Percentiles rank a stretch among this genome's conserved stretches.
Conservation (phyloP, 2,797 vertebrate species). For the Moxostoma hubbsi region DNA sequence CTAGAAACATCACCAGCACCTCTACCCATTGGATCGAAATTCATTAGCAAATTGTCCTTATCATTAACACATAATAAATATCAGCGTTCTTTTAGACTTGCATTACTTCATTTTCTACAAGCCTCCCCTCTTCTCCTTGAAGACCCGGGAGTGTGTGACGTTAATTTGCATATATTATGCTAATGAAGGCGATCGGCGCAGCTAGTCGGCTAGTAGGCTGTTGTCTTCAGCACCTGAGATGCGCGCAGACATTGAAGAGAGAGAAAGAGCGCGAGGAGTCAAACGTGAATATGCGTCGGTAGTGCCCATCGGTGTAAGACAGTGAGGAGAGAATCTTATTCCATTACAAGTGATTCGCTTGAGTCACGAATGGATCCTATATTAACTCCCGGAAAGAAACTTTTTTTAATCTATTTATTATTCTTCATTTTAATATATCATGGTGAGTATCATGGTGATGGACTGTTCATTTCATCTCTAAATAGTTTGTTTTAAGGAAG, state of each 20-base stretch:
- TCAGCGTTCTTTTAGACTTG: no score
- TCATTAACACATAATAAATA: no score
- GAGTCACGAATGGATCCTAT: conserved; percentile 79
- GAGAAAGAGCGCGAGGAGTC: conserved; percentile 61
- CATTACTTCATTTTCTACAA: no score
- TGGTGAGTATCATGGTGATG: conserved; percentile 69
- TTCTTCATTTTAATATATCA: conserved; percentile 74
- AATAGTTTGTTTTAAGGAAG: not conserved
- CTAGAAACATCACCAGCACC: no score
- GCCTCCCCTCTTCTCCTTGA: no score
- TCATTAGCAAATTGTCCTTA: no score
- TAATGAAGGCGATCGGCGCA: no score
- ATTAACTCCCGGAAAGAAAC: conserved; percentile 68
- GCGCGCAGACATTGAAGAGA: not conserved
- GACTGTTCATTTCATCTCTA: not conserved
- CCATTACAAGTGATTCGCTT: conserved; percentile 70
- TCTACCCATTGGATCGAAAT: no score
- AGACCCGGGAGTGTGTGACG: no score
- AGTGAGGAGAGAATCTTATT: conserved; percentile 60
- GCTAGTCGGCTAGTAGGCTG: no score
- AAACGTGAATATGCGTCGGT: conserved; percentile 66
- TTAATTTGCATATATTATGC: no score
- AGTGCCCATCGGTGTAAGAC: conserved; percentile 50
- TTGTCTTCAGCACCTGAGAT: conserved; percentile 18
- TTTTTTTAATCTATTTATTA: conserved; percentile 62